These are phyloP conservation scores for Gambusia yucatana DNA, from an alignment of 2,797 vertebrate genomes.

Conservation along the genomic window DNA sequence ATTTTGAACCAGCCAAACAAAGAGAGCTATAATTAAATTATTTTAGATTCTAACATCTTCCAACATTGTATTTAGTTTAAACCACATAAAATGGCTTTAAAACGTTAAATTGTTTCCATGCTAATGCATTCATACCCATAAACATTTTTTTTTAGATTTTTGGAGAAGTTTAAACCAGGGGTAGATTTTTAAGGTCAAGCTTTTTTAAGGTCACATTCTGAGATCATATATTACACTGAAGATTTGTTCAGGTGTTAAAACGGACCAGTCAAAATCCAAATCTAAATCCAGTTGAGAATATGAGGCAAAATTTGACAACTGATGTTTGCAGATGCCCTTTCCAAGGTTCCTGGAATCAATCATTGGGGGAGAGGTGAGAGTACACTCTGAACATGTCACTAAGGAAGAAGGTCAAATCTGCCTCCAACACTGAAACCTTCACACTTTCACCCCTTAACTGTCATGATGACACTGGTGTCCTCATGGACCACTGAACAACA, in stretches of 20 bases:
- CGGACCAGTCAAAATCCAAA: neutral
- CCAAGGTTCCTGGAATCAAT: neutral
- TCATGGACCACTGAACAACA: no score
- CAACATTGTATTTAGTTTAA: neutral
- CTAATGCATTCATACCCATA: neutral
- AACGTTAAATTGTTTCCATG: neutral
- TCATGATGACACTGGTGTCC: no score
- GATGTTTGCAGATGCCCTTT: neutral
- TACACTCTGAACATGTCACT: neutral
- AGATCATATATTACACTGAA: neutral
- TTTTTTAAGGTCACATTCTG: neutral
- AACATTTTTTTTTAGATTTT: neutral
- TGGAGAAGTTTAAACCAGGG: neutral
- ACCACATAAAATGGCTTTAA: neutral
- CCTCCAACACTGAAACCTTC: neutral
- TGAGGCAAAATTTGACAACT: neutral
- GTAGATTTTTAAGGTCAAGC: neutral
- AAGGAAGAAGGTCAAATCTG: neutral
- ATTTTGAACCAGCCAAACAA: neutral
- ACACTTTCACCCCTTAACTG: no score
- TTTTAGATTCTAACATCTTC: neutral
- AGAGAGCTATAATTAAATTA: neutral
- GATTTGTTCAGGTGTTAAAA: neutral
- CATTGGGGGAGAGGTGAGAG: neutral
- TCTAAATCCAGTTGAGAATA: neutral